Base-by-base conservation (phyloP, 2,113 vertebrate species). In the Podarcis cretensis region DNA sequence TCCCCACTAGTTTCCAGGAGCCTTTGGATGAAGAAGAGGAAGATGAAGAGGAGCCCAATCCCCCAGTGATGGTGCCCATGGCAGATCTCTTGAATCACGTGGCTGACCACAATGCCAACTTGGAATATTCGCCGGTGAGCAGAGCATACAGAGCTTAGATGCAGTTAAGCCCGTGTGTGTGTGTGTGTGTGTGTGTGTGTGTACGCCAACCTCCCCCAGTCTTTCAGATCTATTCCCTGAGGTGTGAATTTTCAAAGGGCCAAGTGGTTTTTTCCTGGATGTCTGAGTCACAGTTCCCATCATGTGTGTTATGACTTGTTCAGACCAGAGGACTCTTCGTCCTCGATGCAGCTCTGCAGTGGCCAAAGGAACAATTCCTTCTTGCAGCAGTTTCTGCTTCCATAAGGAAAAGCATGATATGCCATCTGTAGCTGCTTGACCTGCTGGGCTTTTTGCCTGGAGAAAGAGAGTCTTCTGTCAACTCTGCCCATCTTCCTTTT, bases 61-160 rank as follows among this genome's bases (percentile, higher is more conserved):
- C 98, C 40, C 99, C 98, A 0, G 95, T 99, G 98, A 99, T 99
- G 98, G 99, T 99, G 82, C 99, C 99, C 5, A 98, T 99, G 94
- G 99, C 98, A 1, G 98, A 99, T 96, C 98, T 99, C 94, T 90
- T 99, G 80, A 99, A 99, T 92, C 99, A 99, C 0, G 91, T 98
- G 91, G 97, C 98, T 90, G 97, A 97, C 85, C 98, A 99, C 95
- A 99, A 99, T 0, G 98, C 98, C 81, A 97, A 98, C 89, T 96
- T 99, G 95, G 98, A 99, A 92, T 99, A 98, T 66, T 96, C 97
- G 25, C 94, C 96, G 0, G 99, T 99, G 95, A 98, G 98, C 92
- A 66, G 35, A 77, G 27, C 32, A 57, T 48, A 65, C 35, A 5
- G 54, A 30, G 25, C 7, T 8, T 21, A 21, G 13, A 54, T 21